Evolutionary conservation across 2,113 vertebrate species (phyloP), one percentile per base, ranked within the genome.

Genomic region (Ammospiza nelsoni): DNA sequence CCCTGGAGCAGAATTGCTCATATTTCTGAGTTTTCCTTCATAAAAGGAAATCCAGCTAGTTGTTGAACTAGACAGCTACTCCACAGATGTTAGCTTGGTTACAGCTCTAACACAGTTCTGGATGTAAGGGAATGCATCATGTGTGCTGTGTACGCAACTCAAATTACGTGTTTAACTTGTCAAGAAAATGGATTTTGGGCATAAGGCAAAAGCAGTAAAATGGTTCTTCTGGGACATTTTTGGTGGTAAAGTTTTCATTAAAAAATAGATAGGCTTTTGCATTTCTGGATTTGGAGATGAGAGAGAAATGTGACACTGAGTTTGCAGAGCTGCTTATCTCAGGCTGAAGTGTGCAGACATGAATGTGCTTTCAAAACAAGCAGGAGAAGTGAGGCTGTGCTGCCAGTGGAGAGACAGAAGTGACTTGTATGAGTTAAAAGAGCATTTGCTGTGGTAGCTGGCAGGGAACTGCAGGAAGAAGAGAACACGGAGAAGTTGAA

Each of bases 11-110:
- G 55, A 80, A 77, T 46, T 73, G n/a, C 15, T 90, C n/a, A 9
- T 71, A 54, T 74, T 74, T 77, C 69, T 77, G 63, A 39, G 14
- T 55, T 84, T 74, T 76, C 27, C 55, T 90, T 85, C 27, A 33
- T 37, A 13, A 62, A 84, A 74, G 27, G 24, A 84, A 86, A 61
- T 39, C 44, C n/a, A 86, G 15, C 44, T 67, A 74, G 61, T n/a
- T 95, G 82, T 77, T 5, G 33, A 94, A 58, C 52, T 49, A 93
- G 85, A 9, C 73, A 54, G 63, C 78, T 95, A 35, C 72, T 76
- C 41, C 6, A 9, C 93, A 94, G 92, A 92, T 91, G 88, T 90
- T 86, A 29, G 44, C 19, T 74, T 95, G 84, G 61, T 85, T 95
- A 25, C 35, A 78, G 37, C 62, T 62, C 49, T 55, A 58, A 57